Evolutionary conservation across 1,140 invertebrate genomes (phyloP).

Genomic region (Bombyx mandarina): DNA sequence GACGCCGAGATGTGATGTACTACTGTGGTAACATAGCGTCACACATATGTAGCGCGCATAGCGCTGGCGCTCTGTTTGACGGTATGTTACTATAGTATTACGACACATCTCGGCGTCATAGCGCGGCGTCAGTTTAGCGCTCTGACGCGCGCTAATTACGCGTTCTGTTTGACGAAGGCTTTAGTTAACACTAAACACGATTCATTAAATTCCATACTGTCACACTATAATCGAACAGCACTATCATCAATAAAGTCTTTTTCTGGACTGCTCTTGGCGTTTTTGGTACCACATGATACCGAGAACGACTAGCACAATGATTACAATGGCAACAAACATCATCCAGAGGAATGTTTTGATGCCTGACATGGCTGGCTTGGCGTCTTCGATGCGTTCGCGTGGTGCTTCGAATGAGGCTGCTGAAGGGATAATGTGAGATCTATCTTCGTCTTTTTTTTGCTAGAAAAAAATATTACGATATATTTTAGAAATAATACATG

Average conservation of each 20-base stretch:
- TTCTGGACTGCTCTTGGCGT: slow-evolving; percentile 88
- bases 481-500: too few species aligned
- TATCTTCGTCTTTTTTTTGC: slow-evolving; percentile 77
- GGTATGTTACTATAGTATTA: too few species aligned
- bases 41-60: not conserved
- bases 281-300: slow-evolving; percentile 94
- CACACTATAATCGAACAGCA: not conserved
- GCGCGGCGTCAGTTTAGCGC: too few species aligned
- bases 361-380: slow-evolving; percentile 86
- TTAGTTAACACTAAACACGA: not conserved
- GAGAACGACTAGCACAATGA: slow-evolving; percentile 86
- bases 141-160: too few species aligned
- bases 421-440: slow-evolving; percentile 84
- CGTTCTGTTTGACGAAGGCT: not conserved
- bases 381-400: slow-evolving; percentile 90
- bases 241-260: slow-evolving; percentile 85
- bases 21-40: too few species aligned
- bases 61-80: not conserved
- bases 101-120: too few species aligned
- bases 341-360: slow-evolving; percentile 91
- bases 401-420: slow-evolving; percentile 87
- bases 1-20: too few species aligned
- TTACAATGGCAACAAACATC: slow-evolving; percentile 81
- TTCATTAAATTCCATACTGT: not conserved
- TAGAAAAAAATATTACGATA: slow-evolving; percentile 46